Base-by-base conservation (phyloP, 2,113 vertebrate genomes). In the Nestor notabilis region DNA sequence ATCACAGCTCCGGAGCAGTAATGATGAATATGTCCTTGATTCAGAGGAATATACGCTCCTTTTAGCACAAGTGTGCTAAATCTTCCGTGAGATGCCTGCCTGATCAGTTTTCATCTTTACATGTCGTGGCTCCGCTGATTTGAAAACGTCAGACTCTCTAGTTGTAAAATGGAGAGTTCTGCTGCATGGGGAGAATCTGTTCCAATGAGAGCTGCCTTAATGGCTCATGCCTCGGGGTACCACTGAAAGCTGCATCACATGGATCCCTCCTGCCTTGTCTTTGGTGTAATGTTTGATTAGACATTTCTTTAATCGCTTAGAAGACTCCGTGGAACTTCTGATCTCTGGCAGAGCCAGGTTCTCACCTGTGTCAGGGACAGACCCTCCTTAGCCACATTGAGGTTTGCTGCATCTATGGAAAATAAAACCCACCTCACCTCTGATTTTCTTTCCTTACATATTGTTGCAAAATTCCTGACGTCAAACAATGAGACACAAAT, bases 401-500 rank as follows among this genome's bases (percentile, higher is more conserved):
- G 39, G 28, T 52, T 83, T 90, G 58, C 87, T 83, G 77, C 53
- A 17, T 86, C 82, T 63, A 64, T 68, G 74, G 11, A 19, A 52
- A 80, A 58, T 55, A 75, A 65, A 60, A 14, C 16, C 0, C 33
- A 86, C 61, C 53, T 94, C 92, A 84, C 72, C 80, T 90, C 76
- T 68, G 52, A 92, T 88, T 94, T 92, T 87, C 86, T 96, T 92
- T 94, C 92, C 88, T 66, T 87, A 87, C 94, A 91, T 92, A 81
- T 64, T 53, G 82, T 95, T 97, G 96, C 95, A 95, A 96, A 95
- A 91, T 91, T 85, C 56, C 93, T 96, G 96, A 96, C 91, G 80
- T 97, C 97, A 97, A 96, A 91, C 83, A 95, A 71, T 85, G 96
- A 96, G 89, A 96, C 89, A 96, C 66, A 95, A 91, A 92, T 95